Base-by-base conservation (phyloP, 2,888 invertebrate species). In the Cerastis leucographa region DNA sequence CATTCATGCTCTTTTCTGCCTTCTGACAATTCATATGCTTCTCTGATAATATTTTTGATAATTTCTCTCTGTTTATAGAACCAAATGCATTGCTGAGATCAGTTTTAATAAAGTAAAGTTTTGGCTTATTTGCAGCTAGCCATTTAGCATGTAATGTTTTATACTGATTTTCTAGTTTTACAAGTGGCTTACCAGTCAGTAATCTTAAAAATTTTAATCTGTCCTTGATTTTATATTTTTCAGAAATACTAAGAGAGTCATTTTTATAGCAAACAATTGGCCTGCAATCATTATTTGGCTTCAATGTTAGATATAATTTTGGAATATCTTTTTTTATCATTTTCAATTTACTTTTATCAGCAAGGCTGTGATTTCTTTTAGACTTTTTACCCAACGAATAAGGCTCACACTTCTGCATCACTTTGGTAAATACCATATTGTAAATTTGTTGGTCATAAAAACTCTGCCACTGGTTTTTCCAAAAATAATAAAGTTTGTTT, bases 41-140 rank as follows among this genome's bases (percentile, higher is more conserved):
- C 67, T 95, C 92, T 78, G 85, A 83, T 62, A 97, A 79, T 80
- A 97, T 94, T 85, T 91, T 94, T 74, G 93, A 85, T 46, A 97
- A 88, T 73, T 92, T 92, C 8, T 91, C 89, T 86, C 91, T 95
- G 80, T 94, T 92, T 42, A 97, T 95, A n/a, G 93, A 94, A 2
- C 97, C 97, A 92, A 97, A 97, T 19, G 97, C 97, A 92, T 97
- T 96, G 68, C 93, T 94, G 0, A 97, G 91, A 87, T 97, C 97
- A 9, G 95, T 92, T 90, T 96, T 97, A 0, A 97, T 89, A 87
- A 96, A 97, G 89, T 95, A 97, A 25, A 97, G 90, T 87, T 92
- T 93, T 25, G 97, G 96, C 80, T 93, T 92, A 67, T 92, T 91
- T 8, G 86, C 81, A 59, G 87, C 83, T 6, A 91, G n/a, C 97